A percentile compares a stretch with the other conserved stretches of the same genome.
Conservation (phyloP, 2,113 vertebrate genomes). For the Phaethornis superciliosus region DNA sequence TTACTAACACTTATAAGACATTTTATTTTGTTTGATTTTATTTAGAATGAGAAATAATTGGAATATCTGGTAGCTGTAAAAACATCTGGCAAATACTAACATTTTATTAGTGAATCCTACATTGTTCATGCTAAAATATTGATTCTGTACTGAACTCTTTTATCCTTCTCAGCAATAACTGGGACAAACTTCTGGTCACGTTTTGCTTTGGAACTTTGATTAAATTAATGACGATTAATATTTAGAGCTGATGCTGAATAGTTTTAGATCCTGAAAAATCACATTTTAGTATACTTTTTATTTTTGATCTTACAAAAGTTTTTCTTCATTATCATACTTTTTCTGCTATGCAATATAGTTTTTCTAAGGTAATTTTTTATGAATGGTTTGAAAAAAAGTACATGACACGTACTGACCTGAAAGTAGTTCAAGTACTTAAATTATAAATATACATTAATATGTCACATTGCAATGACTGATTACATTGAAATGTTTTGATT, state of each 20-base stretch:
- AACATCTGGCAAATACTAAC: neutral
- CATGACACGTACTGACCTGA: neutral
- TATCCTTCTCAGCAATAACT: neutral
- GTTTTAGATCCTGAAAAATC: neutral
- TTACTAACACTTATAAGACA: neutral
- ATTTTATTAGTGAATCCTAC: neutral
- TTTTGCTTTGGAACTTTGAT: neutral
- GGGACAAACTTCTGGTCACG: neutral
- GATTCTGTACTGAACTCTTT: neutral
- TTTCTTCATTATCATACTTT: neutral
- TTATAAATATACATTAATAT: slow-evolving; percentile 56
- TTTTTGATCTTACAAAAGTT: neutral
- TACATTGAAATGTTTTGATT: slow-evolving; percentile 25
- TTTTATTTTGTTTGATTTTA: neutral
- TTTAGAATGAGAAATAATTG: neutral
- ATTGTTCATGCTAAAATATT: neutral
- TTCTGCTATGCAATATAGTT: neutral
- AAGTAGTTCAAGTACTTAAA: slow-evolving; percentile 43
- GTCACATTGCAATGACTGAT: slow-evolving; percentile 42
- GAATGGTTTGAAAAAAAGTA: slow-evolving; percentile 15
- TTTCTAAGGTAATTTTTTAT: neutral
- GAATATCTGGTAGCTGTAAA: neutral
- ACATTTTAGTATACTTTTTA: neutral
- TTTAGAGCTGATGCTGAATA: neutral
- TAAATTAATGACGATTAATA: neutral